Evolutionary conservation across 2,888 invertebrate genomes (phyloP), one percentile per base, ranked within the genome.

Genomic region (Rhaphigaster nebulosa): DNA sequence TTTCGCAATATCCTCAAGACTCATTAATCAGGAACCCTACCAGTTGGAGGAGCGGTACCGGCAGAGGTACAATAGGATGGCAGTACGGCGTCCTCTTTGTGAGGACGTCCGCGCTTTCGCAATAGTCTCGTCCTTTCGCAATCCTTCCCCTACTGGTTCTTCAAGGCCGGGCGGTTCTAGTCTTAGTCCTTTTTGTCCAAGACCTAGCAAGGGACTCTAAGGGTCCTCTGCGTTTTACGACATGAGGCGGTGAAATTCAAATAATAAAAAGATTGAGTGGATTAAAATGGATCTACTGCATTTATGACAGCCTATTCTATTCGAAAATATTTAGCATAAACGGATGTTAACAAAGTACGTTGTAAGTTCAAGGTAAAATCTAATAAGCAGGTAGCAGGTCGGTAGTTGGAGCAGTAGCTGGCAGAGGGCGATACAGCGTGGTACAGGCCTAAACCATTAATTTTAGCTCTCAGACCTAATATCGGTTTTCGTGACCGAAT

Each of bases 151-250:
- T 84, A 84, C 84, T 84, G 84, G 84, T 84, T 84, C 45, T 45
- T 50, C 84, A 84, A 84, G 84, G 84, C 23, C 84, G 84, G 84
- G 84, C 84, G 45, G 84, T 84, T 84, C 84, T 50, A n/a, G 84
- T 84, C 41, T 84, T 84, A 50, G 45, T 84, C 34, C 38, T 76
- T 76, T 65, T 76, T 76, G 70, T 76, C 18, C 38, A 76, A 76
- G 70, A 18, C 23, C 5, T 1, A 34, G 29, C 10, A n/a, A 60
- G 60, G n/a, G 60, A n/a, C 60, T 12, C 12, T 13, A 26, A 60
- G n/a, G 60, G n/a, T 76, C 20, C 38, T 76, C 34, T 38, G 34
- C 70, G 38, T 76, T 6, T 29, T 29, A 29, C 15, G 34, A 38
- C 23, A 76, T 1, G 29, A 10, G 8, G 8, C 0, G 15, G 0